Conservation (phyloP, 2,113 vertebrate species). For the Reinhardtius hippoglossoides region DNA sequence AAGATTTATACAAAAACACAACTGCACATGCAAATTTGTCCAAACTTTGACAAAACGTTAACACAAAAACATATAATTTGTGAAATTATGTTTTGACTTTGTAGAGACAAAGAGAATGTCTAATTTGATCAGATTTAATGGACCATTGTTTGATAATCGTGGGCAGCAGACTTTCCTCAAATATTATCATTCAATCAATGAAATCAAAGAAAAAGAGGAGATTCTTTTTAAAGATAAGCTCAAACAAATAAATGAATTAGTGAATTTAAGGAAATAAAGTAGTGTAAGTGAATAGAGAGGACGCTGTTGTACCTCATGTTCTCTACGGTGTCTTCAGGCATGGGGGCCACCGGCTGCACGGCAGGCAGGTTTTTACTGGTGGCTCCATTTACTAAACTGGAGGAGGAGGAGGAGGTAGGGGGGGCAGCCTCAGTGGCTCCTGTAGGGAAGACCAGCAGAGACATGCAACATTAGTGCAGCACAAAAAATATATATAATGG, state of each 20-base stretch:
- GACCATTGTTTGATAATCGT: not conserved
- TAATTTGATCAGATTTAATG: not conserved
- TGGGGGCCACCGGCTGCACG: slow-evolving; percentile 95
- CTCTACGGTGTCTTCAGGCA: slow-evolving; percentile 96
- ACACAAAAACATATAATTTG: not conserved
- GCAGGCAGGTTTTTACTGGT: slow-evolving; percentile 98
- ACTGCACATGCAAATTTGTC: not conserved
- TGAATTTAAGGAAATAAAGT: not conserved
- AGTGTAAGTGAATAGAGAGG: not conserved
- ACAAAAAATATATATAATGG: not conserved
- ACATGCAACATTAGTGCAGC: not conserved
- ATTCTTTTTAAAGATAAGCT: too few species aligned
- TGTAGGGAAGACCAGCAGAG: slow-evolving; percentile 70
- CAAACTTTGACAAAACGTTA: not conserved
- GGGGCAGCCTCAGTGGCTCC: slow-evolving; percentile 89
- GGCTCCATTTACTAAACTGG: slow-evolving; percentile 96
- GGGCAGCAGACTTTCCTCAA: not conserved
- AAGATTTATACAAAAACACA: slow-evolving; percentile 43
- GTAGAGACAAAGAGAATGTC: not conserved
- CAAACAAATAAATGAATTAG: too few species aligned
- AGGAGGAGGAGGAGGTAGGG: slow-evolving; percentile 91
- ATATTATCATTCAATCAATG: too few species aligned
- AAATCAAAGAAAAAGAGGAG: not conserved
- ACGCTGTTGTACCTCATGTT: slow-evolving; percentile 89
- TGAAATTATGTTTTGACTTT: not conserved